Percentiles rank a stretch among this genome's conserved stretches.
Conservation (phyloP, 2,113 vertebrate species). For the Triplophysa tibetana region DNA sequence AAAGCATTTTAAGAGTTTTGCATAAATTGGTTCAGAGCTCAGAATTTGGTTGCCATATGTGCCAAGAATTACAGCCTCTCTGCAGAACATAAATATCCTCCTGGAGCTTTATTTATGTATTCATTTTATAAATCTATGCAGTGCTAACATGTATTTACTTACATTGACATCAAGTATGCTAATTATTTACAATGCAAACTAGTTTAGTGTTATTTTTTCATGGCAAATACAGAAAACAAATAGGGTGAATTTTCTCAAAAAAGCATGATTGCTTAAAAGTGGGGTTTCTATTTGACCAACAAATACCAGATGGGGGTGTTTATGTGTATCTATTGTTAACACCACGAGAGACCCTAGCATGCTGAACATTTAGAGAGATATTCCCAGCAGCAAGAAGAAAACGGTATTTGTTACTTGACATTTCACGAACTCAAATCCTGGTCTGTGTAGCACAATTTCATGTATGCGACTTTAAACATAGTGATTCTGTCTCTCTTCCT, state of each 20-base stretch:
- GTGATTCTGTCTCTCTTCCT: not conserved
- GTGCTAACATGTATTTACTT: conserved; percentile 13
- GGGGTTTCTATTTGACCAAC: no score
- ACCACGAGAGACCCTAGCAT: no score
- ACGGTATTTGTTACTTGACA: not conserved
- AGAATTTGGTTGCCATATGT: conserved; percentile 11
- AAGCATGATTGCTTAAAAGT: no score
- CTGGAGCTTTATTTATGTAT: conserved; percentile 24
- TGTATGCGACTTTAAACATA: not conserved
- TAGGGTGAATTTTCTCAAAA: no score
- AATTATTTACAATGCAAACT: no score
- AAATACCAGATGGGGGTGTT: no score
- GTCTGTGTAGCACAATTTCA: not conserved
- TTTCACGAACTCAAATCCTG: not conserved
- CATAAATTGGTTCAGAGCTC: conserved; percentile 32
- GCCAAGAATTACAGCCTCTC: not conserved
- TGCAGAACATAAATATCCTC: conserved; percentile 12
- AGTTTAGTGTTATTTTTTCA: no score
- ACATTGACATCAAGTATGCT: not conserved
- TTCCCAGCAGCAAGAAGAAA: no score
- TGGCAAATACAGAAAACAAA: no score
- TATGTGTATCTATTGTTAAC: no score
- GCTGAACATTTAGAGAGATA: no score
- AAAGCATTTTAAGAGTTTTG: conserved; percentile 24
- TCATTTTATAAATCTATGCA: not conserved